Evolutionary conservation across 2,888 invertebrate species (phyloP), one percentile per base, ranked within the genome.

Genomic region (Tuta absoluta): DNA sequence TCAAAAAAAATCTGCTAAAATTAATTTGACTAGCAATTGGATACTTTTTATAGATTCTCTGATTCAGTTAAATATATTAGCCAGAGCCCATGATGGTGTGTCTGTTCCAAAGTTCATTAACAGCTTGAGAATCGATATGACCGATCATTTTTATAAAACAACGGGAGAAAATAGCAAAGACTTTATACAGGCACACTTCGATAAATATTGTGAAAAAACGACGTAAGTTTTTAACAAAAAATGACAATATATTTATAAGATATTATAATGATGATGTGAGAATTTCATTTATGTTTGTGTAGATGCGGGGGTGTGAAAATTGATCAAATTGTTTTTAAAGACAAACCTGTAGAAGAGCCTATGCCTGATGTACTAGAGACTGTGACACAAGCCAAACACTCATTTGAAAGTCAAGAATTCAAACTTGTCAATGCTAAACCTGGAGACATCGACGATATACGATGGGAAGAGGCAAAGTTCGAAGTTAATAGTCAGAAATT

Each of bases 61-160:
- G 12, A 61, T 61, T n/a, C 61, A 61, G 19, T 17, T 61, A 0
- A 49, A 49, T 49, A 61, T 28, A 49, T 33, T 61, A 24, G 24
- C 33, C 19, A 48, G 33, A 17, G 33, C 28, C 11, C 14, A 49
- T 11, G 49, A 49, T 41, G 48, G 61, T 24, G 14, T 61, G 2
- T 33, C 61, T 33, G 12, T 33, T 7, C 61, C 61, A 0, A 61
- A 49, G 7, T 28, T 61, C 12, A 61, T 61, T 12, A 61, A n/a
- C 12, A 61, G 19, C 8, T 48, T 61, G 21, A 19, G 12, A 14
- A 49, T 61, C 11, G 33, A 56, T 56, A 53, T 10, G 11, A 33
- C 28, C 17, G 14, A 28, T n/a, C 56, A 56, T 56, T 23, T 56
- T 1, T 10, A 2, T 0, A 10, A 28, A n/a, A 56, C 0, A n/a